A percentile compares a stretch with the other conserved stretches of the same genome.
Evolutionary conservation across 1,140 invertebrate species (phyloP).

Genomic region (Steinernema khuongi): DNA sequence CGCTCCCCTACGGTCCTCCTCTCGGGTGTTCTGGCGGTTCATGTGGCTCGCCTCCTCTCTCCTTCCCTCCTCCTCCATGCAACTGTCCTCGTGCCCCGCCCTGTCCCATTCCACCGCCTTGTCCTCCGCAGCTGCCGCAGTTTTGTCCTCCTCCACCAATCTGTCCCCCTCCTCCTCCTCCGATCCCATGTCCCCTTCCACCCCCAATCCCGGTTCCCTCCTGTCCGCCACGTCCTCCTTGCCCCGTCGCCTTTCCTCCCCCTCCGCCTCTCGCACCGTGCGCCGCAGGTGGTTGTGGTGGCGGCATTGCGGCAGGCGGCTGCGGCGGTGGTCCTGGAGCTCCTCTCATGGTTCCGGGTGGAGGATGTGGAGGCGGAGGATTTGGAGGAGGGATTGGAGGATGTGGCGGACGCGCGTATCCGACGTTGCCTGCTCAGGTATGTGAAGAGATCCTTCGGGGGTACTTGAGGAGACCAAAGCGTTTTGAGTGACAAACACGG

Average conservation of each 20-base stretch:
- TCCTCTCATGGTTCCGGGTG: background rate
- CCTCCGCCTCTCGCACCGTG: constrained; percentile 15
- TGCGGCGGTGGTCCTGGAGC: background rate
- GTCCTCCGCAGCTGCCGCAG: constrained; percentile 14
- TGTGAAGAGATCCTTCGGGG: background rate
- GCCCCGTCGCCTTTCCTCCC: background rate
- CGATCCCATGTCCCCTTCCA: constrained; percentile 27
- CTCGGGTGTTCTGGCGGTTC: background rate
- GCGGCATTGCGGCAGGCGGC: background rate
- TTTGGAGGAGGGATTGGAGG: background rate
- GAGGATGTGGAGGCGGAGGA: constrained; percentile 2
- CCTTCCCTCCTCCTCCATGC: background rate
- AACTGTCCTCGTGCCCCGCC: background rate
- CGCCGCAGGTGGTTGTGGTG: background rate
- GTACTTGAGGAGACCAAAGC: background rate
- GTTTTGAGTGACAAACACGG: background rate
- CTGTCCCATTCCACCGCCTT: background rate
- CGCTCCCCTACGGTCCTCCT: background rate
- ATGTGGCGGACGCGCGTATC: background rate
- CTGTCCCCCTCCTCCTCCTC: constrained; percentile 36
- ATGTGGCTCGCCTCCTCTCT: background rate
- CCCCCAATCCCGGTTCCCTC: constrained; percentile 24
- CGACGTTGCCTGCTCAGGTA: background rate
- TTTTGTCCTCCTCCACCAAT: constrained; percentile 37
- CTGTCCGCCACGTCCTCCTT: background rate